Base-by-base conservation (phyloP, 2,113 vertebrate genomes). In the Pholis gunnellus region DNA sequence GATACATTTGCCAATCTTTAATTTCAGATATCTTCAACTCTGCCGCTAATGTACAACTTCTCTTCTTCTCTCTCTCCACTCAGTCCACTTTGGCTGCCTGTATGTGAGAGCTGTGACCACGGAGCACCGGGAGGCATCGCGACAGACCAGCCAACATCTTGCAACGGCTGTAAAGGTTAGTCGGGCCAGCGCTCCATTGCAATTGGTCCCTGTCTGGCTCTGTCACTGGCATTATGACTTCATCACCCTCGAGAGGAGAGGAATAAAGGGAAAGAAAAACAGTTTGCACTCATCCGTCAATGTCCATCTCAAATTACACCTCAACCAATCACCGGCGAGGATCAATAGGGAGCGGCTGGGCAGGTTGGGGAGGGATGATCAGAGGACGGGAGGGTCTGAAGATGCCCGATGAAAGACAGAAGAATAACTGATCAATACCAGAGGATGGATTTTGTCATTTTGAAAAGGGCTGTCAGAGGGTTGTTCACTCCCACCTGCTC, bases 241-340 rank as follows among this genome's bases (percentile, higher is more conserved):
- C 94, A 94, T 95, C 80, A 88, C 76, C 60, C 88, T 82, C 64
- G 92, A 95, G 93, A 92, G 94, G 90, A 93, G 81, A 87, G 81
- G 72, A 90, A 90, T 88, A 89, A 89, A 91, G 90, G 78, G 63
- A 93, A 95, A 96, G 95, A 89, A 92, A 95, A 95, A 94, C 91
- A 93, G 93, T 91, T 93, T 75, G 89, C 94, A 88, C 78, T 88
- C 96, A 97, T 98, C 96, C 91, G 92, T 97, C 97, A 97, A 90
- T 91, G 96, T 97, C 97, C 90, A 88, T 93, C 96, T 95, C 92
- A 93, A 93, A 95, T 96, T 94, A 94, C 91, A 85, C 91, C 94
- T 92, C 96, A 88, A 96, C 95, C 94, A 95, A 96, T 96, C 96
- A 96, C 93, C 65, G 54, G 89, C 73, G 83, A 87, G 95, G 96